A percentile compares a stretch with the other conserved stretches of the same genome.
Evolutionary conservation across 2,888 invertebrate genomes (phyloP).

Genomic region (Argyresthia goedartella): DNA sequence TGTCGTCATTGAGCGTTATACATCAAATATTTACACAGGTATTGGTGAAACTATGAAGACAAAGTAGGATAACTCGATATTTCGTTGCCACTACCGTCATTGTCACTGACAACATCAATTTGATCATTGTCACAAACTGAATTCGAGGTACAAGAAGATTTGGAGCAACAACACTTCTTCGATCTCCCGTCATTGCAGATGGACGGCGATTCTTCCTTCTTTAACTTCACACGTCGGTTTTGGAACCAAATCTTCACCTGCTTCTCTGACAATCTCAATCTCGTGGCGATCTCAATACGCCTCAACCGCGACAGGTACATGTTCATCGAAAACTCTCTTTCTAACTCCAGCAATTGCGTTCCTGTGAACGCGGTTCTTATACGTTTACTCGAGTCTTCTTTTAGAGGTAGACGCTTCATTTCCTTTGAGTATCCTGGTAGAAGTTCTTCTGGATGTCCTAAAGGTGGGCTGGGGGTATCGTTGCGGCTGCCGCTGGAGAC

Average conservation of each 20-base stretch:
- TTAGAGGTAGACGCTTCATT: slow-evolving; percentile 54
- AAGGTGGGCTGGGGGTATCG: slow-evolving; percentile 68
- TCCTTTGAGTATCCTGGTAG: slow-evolving; percentile 56
- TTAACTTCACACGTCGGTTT: slow-evolving; percentile 92
- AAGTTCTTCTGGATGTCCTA: slow-evolving; percentile 53
- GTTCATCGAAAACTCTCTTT: slow-evolving; percentile 89
- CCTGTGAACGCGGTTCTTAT: slow-evolving; percentile 96
- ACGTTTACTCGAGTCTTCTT: slow-evolving; percentile 83
- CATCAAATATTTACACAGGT: neutral
- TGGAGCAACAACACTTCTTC: slow-evolving; percentile 52
- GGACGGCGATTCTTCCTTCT: slow-evolving; percentile 84
- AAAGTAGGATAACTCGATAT: neutral
- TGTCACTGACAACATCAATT: slow-evolving; percentile 60
- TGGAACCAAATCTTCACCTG: slow-evolving; percentile 98
- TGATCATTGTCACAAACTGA: slow-evolving; percentile 48
- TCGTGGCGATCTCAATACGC: slow-evolving; percentile 93
- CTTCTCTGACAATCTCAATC: slow-evolving; percentile 89
- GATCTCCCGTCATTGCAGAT: slow-evolving; percentile 28
- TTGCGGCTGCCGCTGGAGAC: slow-evolving; percentile 63
- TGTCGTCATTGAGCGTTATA: neutral
- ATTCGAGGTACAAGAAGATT: slow-evolving; percentile 34
- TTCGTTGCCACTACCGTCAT: slow-evolving; percentile 26
- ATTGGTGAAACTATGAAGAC: neutral
- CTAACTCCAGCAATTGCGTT: slow-evolving; percentile 87
- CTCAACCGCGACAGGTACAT: slow-evolving; percentile 92